Evolutionary conservation across 2,113 vertebrate genomes (phyloP).

Genomic region (Pardalotus punctatus): DNA sequence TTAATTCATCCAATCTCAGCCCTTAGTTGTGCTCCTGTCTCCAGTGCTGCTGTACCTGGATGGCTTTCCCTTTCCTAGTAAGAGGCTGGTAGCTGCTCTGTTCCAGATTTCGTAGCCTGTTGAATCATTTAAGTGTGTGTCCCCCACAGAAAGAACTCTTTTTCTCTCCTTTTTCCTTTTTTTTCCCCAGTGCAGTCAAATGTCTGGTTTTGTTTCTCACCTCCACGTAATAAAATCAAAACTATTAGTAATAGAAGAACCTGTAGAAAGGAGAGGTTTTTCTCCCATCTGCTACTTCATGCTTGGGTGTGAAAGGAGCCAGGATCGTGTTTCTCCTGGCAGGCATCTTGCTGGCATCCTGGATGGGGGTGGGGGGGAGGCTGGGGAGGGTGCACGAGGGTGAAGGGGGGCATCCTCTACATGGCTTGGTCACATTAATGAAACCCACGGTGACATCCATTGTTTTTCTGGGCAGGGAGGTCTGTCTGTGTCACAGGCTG

Average conservation of each 20-base stretch:
- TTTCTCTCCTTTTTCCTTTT: not conserved
- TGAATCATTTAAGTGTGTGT: not conserved
- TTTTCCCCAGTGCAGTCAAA: not conserved
- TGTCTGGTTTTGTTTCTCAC: constrained; percentile 43
- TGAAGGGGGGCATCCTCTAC: rapidly evolving
- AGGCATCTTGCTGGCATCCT: not conserved
- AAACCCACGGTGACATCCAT: not conserved
- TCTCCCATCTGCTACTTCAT: not conserved
- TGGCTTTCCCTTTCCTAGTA: not conserved
- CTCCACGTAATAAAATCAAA: constrained; percentile 21
- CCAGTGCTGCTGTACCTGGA: not conserved
- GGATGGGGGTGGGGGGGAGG: not conserved
- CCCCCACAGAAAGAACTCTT: not conserved
- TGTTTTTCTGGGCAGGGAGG: not conserved
- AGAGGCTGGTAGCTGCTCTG: not conserved
- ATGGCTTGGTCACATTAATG: rapidly evolving
- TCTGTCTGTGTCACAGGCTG: not conserved
- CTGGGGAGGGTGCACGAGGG: not conserved
- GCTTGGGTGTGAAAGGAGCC: not conserved
- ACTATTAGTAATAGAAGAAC: constrained; percentile 38
- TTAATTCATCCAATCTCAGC: not conserved
- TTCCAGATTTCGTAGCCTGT: not conserved
- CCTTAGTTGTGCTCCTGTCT: not conserved
- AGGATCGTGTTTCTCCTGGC: not conserved
- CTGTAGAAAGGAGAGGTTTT: constrained; percentile 4